Base-by-base conservation (phyloP, 2,797 vertebrate genomes). In the Hipposideros larvatus region DNA sequence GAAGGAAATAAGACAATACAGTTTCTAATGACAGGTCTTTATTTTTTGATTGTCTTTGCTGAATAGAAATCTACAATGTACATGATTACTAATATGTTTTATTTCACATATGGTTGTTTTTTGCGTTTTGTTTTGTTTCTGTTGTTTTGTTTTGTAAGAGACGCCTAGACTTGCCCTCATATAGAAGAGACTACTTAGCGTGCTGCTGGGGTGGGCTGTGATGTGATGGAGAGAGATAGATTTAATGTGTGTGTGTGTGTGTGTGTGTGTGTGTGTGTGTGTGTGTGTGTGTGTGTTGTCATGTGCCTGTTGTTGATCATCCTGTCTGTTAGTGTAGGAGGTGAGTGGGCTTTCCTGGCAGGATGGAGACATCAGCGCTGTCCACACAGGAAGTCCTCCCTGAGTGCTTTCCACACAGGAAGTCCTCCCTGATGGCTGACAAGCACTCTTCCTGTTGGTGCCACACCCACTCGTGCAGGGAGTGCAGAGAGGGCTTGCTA, bases 1-100 rank as follows among this genome's bases (percentile, higher is more conserved):
- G 98, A 98, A 99, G 98, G 99, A 99, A 99, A 98, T 98, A 98
- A 98, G 77, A 97, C 91, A 97, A 0, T 93, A 77, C 0, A 86
- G 66, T 91, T 98, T 94, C 59, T 96, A 96, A 70, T 90, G 83
- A 90, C 26, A 68, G 65, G 78, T 79, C 51, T 96, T 90, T 26
- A 37, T 65, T 83, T 91, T 73, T 96, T 55, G 13, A 71, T 95
- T 88, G n/a, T 84, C 63, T 94, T 93, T 74, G 74, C 59, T 68
- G 61, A 53, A 41, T 80, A 91, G 74, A 85, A 82, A 41, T 86
- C 88, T 73, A 24, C 46, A 90, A 7, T 75, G 41, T 77, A 34
- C 21, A 26, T 92, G 31, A 65, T 68, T 77, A 57, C 66, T 87
- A 66, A 77, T 51, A 11, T 68, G 59, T 95, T 87, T 92, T 96